phyloP scores from a whole-genome alignment of 2,797 vertebrate genomes.

The Euthynnus affinis region DNA sequence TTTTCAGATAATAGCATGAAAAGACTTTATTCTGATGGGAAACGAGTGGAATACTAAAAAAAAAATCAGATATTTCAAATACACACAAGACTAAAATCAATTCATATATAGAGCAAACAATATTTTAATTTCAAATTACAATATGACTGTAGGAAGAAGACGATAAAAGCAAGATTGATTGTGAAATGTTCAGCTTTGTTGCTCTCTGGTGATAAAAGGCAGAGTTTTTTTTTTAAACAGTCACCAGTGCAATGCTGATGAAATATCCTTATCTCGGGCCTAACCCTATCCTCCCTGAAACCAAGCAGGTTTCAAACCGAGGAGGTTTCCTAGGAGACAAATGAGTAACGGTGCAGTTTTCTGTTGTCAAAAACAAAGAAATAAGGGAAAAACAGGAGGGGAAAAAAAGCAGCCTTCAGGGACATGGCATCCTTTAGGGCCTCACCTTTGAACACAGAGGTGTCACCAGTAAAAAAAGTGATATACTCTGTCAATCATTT shows the following conservation, averaged over 20 bases:
- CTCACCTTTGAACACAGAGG: background rate
- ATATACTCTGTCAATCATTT: background rate
- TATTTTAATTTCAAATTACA: background rate
- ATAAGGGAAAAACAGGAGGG: too few relatives aligned
- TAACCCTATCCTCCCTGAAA: slow-evolving; percentile 29
- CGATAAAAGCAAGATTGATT: background rate
- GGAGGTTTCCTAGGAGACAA: slow-evolving; percentile 60
- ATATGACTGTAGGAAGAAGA: background rate
- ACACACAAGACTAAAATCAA: background rate
- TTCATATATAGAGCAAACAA: background rate
- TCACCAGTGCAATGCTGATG: slow-evolving; percentile 39
- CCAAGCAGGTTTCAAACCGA: slow-evolving; percentile 28
- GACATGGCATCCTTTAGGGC: background rate
- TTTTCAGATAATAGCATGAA: slow-evolving; percentile 28
- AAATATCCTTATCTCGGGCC: slow-evolving; percentile 44
- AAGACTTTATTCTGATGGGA: slow-evolving; percentile 2
- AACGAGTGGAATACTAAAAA: background rate
- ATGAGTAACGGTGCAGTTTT: background rate
- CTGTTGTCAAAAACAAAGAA: background rate
- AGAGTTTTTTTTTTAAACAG: slow-evolving; percentile 17
- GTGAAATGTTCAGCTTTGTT: slow-evolving; percentile 20
- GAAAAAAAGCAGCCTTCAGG: background rate
- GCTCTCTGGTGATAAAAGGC: slow-evolving; percentile 24
- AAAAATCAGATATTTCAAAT: background rate
- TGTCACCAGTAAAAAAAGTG: background rate